Evolutionary conservation across 2,888 invertebrate species (phyloP).

Genomic region (Leptogaster cylindrica): DNA sequence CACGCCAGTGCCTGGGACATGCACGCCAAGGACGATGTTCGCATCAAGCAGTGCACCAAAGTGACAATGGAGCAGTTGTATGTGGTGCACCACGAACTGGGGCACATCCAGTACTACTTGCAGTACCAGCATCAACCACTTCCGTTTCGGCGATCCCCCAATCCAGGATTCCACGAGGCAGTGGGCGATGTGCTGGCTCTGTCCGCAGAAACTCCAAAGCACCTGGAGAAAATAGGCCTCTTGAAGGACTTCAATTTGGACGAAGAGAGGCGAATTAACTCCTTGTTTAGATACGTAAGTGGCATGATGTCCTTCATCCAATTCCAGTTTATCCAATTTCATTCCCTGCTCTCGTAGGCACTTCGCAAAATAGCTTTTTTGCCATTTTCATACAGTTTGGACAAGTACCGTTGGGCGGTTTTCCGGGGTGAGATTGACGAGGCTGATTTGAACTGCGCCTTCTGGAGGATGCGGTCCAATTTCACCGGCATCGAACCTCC

Average conservation of each 20-base stretch:
- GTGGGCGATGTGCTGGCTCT: slow-evolving; percentile 76
- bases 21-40: slow-evolving; percentile 79
- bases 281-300: no score
- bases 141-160: slow-evolving; percentile 68
- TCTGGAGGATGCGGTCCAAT: slow-evolving; percentile 69
- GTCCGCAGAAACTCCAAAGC: slow-evolving; percentile 74
- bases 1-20: slow-evolving; percentile 93
- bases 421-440: slow-evolving; percentile 70
- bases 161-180: slow-evolving; percentile 76
- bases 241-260: slow-evolving; percentile 68
- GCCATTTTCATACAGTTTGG: slow-evolving; percentile 74
- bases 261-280: slow-evolving; percentile 70
- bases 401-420: slow-evolving; percentile 73
- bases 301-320: no score
- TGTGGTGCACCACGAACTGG: slow-evolving; percentile 73
- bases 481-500: slow-evolving; percentile 74
- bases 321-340: no score
- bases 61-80: slow-evolving; percentile 66
- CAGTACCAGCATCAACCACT: slow-evolving; percentile 68
- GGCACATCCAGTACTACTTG: slow-evolving; percentile 73
- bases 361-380: slow-evolving; percentile 74
- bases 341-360: slow-evolving; percentile 64
- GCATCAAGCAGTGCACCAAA: slow-evolving; percentile 71
- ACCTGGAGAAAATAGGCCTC: slow-evolving; percentile 73
- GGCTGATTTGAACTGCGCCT: slow-evolving; percentile 70